Percentiles rank a stretch among this genome's conserved stretches.
Conservation (phyloP, 2,888 invertebrate genomes). For the Fragum sueziense region DNA sequence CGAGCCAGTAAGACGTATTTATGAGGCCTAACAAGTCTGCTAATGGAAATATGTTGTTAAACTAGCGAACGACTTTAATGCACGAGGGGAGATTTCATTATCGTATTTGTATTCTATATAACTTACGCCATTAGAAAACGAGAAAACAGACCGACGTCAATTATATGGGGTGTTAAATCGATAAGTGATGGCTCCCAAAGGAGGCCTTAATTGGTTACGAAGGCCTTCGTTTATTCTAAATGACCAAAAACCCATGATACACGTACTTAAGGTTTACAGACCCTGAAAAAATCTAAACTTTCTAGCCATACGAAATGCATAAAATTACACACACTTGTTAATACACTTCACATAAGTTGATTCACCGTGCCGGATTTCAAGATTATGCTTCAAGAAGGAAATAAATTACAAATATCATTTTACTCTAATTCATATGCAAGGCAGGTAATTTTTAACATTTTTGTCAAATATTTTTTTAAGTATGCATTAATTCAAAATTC, state of each 20-base stretch:
- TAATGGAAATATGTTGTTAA: constrained; percentile 60
- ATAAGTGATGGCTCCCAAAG: constrained; percentile 34
- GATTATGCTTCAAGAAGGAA: too few relatives aligned
- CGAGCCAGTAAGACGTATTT: constrained; percentile 10
- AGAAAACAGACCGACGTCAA: constrained; percentile 51
- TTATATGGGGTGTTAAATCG: constrained; percentile 45
- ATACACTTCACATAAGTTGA: too few relatives aligned
- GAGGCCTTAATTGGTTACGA: constrained; percentile 8
- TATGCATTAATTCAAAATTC: too few relatives aligned
- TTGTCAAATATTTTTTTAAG: too few relatives aligned
- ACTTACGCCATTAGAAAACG: constrained; percentile 37
- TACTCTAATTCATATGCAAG: too few relatives aligned
- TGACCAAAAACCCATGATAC: constrained; percentile 8
- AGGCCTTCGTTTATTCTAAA: background rate
- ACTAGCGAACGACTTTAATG: constrained; percentile 30
- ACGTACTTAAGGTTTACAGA: too few relatives aligned
- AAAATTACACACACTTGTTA: too few relatives aligned
- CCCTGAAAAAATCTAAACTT: too few relatives aligned
- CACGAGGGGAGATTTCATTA: constrained; percentile 41
- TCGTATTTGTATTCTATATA: constrained; percentile 50
- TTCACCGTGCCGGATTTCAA: too few relatives aligned
- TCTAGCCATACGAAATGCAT: too few relatives aligned
- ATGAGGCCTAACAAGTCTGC: constrained; percentile 19
- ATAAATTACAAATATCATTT: too few relatives aligned
- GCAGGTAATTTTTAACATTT: too few relatives aligned